A percentile compares a stretch with the other conserved stretches of the same genome.
phyloP scores from a whole-genome alignment of 2,113 vertebrate species.

The Alligator sinensis region DNA sequence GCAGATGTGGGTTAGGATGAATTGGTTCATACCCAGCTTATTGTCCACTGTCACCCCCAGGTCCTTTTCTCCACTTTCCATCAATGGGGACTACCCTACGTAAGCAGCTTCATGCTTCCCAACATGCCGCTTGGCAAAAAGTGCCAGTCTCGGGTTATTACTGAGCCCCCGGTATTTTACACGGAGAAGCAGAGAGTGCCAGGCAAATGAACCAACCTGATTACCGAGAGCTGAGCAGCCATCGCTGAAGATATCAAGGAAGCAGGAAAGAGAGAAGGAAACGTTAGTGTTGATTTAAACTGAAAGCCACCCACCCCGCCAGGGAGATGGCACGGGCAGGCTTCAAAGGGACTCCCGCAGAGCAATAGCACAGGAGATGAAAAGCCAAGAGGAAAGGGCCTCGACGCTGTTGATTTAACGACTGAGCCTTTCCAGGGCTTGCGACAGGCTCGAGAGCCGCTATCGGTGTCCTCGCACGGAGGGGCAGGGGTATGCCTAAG shows the following conservation, averaged over 20 bases:
- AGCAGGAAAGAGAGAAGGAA: background rate
- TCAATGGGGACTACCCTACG: background rate
- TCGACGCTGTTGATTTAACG: background rate
- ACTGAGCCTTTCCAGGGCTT: conserved; percentile 11
- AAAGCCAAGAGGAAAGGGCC: background rate
- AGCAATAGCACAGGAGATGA: background rate
- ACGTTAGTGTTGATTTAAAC: conserved; percentile 24
- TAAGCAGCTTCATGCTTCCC: background rate
- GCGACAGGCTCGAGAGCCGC: background rate
- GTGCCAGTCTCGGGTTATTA: background rate
- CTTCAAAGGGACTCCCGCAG: conserved; percentile 6
- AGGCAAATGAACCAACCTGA: conserved; percentile 6
- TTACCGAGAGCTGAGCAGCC: background rate
- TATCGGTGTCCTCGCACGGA: background rate
- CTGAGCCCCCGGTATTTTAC: conserved; percentile 1
- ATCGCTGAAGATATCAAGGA: background rate
- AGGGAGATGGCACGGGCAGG: background rate
- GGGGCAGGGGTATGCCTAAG: background rate
- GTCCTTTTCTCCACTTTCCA: background rate
- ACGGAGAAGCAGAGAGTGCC: background rate
- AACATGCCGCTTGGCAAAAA: conserved; percentile 2
- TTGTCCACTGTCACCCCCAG: background rate
- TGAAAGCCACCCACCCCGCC: conserved; percentile 17
- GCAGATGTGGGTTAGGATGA: background rate
- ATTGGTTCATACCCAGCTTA: background rate